Evolutionary conservation across 2,113 vertebrate species (phyloP).

Genomic region (Cyprinodon variegatus): DNA sequence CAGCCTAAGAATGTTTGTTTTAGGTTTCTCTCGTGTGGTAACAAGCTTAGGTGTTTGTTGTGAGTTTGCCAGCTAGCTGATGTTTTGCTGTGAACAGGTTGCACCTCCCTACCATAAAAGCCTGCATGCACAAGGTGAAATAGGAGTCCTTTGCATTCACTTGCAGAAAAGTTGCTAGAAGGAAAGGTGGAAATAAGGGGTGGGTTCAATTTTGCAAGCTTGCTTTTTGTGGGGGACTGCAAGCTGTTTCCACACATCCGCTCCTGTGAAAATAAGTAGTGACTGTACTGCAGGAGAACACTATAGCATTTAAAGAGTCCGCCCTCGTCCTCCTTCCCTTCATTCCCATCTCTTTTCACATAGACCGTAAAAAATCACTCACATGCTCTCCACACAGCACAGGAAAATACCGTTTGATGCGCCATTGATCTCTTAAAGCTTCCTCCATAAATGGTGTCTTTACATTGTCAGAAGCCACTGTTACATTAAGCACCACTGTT

Average conservation of each 20-base stretch:
- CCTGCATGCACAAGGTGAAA: constrained; percentile 17
- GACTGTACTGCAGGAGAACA: constrained; percentile 68
- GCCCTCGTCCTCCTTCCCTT: constrained; percentile 56
- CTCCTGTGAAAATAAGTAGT: constrained; percentile 64
- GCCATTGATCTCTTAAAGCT: constrained; percentile 3
- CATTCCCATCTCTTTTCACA: constrained; percentile 46
- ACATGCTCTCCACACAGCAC: constrained; percentile 53
- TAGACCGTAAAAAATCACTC: constrained; percentile 63
- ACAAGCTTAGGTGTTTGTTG: constrained; percentile 80
- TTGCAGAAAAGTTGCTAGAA: constrained; percentile 25
- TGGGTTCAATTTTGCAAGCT: constrained; percentile 12
- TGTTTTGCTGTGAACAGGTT: constrained; percentile 60
- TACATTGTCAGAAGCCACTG: constrained; percentile 7
- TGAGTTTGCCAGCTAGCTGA: constrained; percentile 81
- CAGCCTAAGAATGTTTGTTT: constrained; percentile 47
- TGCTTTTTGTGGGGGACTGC: constrained; percentile 58
- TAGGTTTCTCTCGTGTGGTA: constrained; percentile 69
- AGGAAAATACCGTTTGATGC: background rate
- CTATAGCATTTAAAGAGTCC: constrained; percentile 76
- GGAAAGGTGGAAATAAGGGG: background rate
- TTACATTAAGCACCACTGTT: constrained; percentile 25
- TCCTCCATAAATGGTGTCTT: constrained; percentile 14
- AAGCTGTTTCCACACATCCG: constrained; percentile 58
- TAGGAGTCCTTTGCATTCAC: constrained; percentile 38
- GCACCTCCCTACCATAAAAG: constrained; percentile 39